phyloP scores from a whole-genome alignment of 2,888 invertebrate species.

The Drymonia ruficornis region DNA sequence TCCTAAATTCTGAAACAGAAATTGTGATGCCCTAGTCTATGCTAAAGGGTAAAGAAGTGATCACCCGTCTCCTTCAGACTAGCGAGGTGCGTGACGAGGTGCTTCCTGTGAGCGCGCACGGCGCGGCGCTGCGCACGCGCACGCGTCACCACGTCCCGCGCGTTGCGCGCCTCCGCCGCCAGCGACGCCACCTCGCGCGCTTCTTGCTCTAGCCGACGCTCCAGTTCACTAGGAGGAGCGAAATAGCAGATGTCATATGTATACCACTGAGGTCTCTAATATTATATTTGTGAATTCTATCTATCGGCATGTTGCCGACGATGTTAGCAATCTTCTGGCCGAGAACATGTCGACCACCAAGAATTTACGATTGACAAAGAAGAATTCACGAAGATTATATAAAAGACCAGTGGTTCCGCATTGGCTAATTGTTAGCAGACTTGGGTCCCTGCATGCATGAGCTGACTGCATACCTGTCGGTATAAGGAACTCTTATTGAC shows the following conservation, averaged over 20 bases:
- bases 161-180: conserved; percentile 71
- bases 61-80: conserved; percentile 64
- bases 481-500: too few species aligned
- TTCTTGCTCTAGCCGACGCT: conserved; percentile 67
- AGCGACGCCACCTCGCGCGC: conserved; percentile 71
- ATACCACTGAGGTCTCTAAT: too few species aligned
- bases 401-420: too few species aligned
- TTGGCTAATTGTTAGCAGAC: too few species aligned
- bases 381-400: too few species aligned
- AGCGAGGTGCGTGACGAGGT: conserved; percentile 56
- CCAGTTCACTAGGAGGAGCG: conserved; percentile 55
- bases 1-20: neutral
- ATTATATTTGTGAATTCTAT: too few species aligned
- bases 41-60: neutral
- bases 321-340: too few species aligned
- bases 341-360: too few species aligned
- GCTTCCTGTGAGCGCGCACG: conserved; percentile 54
- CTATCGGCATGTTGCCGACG: too few species aligned
- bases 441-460: too few species aligned
- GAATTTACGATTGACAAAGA: too few species aligned
- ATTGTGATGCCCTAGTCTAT: neutral
- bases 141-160: conserved; percentile 63
- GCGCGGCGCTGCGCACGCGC: conserved; percentile 65
- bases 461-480: too few species aligned
- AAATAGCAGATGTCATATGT: neutral